Conservation (phyloP, 1,140 invertebrate species). For the Drosophila takahashii region DNA sequence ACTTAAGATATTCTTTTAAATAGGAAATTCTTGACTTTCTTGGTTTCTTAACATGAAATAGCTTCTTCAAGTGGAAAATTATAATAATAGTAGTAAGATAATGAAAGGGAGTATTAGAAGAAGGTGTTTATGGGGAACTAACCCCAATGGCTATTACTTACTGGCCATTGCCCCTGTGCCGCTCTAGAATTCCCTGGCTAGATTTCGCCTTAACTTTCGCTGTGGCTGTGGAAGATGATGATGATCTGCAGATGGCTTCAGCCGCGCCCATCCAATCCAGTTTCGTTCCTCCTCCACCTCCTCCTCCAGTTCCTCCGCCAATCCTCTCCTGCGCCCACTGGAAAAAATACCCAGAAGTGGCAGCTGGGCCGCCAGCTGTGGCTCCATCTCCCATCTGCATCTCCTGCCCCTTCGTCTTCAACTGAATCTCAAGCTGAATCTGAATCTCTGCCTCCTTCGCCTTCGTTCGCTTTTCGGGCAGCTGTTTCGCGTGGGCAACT, state of each 20-base stretch:
- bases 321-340: constrained; percentile 7
- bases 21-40: background rate
- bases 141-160: constrained; percentile 1
- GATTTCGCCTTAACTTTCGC: constrained; percentile 60
- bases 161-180: constrained; percentile 10
- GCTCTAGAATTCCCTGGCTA: constrained; percentile 27
- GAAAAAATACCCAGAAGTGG: constrained; percentile 17
- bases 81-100: background rate
- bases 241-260: constrained; percentile 65
- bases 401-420: constrained; percentile 2
- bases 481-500: constrained; percentile 49
- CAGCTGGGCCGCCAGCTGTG: constrained; percentile 55
- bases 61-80: background rate
- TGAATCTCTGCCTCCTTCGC: constrained; percentile 17
- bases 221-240: constrained; percentile 25
- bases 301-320: background rate
- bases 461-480: constrained; percentile 18
- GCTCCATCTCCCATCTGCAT: constrained; percentile 19
- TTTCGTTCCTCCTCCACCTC: constrained; percentile 21
- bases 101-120: background rate
- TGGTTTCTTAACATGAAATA: too few relatives aligned
- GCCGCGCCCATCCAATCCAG: constrained; percentile 70
- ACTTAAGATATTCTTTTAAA: background rate
- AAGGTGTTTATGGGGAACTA: background rate
- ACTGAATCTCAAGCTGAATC: background rate